These are phyloP conservation scores for Dromococcyx pavoninus DNA, from an alignment of 2,797 vertebrate species.

Conservation along the genomic window DNA sequence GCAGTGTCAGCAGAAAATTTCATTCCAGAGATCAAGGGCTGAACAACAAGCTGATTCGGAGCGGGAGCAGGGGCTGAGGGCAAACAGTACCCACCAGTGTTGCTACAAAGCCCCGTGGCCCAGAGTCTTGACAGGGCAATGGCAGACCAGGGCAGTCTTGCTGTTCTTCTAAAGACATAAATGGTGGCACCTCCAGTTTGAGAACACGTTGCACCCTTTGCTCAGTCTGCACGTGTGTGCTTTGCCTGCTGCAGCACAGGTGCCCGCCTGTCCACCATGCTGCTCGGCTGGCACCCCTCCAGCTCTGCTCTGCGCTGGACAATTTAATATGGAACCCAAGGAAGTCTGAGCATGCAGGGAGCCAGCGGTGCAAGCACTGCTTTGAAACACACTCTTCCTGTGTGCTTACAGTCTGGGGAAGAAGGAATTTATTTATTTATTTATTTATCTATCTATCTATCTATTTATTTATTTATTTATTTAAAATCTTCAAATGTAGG, in stretches of 20 bases:
- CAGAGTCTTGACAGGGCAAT: neutral
- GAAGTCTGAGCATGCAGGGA: neutral
- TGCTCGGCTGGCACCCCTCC: neutral
- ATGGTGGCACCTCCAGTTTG: neutral
- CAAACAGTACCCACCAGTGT: neutral
- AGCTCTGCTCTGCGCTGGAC: neutral
- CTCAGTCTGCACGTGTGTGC: fast-evolving
- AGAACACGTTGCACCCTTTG: fast-evolving
- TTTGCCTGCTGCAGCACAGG: neutral
- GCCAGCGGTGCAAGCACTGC: neutral
- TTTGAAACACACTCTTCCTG: neutral
- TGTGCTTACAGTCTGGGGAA: neutral
- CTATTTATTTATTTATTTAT: too few relatives aligned
- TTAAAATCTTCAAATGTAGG: neutral
- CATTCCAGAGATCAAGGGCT: constrained; percentile 49
- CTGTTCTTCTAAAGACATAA: neutral
- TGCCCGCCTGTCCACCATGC: neutral
- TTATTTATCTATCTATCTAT: too few relatives aligned
- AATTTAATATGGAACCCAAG: neutral
- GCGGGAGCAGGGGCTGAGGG: neutral
- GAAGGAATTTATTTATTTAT: too few relatives aligned
- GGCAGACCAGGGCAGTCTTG: neutral
- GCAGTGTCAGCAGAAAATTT: constrained; percentile 47
- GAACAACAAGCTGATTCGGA: neutral
- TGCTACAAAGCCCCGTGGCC: neutral